Conservation (phyloP, 2,888 invertebrate species). For the Stenoptilia bipunctidactyla region DNA sequence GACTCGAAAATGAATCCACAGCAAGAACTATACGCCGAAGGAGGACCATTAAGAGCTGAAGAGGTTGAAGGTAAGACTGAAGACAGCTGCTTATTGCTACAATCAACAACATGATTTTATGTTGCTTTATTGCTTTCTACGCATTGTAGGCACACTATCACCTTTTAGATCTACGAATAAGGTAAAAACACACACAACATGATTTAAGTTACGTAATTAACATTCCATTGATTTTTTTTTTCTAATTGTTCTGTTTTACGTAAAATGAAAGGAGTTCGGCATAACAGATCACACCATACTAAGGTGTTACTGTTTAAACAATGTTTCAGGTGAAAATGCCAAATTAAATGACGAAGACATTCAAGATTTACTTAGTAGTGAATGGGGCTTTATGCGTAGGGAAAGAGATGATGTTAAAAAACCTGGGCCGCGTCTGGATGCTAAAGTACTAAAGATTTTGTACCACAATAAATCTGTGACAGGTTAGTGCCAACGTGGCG, state of each 20-base stretch:
- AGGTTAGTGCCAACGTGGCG: constrained; percentile 62
- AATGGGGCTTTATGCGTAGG: constrained; percentile 86
- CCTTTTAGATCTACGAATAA: background rate
- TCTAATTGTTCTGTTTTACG: constrained; percentile 28
- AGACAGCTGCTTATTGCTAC: background rate
- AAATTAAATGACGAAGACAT: constrained; percentile 65
- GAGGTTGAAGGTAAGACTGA: constrained; percentile 44
- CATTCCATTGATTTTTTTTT: constrained; percentile 22
- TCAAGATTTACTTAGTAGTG: constrained; percentile 73
- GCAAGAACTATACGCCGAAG: constrained; percentile 50
- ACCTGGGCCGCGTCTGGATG: constrained; percentile 88
- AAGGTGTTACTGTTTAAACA: constrained; percentile 46
- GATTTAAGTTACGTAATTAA: constrained; percentile 27
- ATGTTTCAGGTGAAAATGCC: constrained; percentile 69
- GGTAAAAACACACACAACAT: constrained; percentile 25
- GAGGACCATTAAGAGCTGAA: constrained; percentile 49
- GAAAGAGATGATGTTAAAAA: constrained; percentile 95
- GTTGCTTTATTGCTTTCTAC: constrained; percentile 49
- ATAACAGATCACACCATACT: constrained; percentile 27
- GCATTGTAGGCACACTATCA: constrained; percentile 37
- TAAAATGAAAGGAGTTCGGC: constrained; percentile 25
- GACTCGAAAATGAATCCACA: constrained; percentile 40
- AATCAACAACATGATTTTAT: constrained; percentile 28
- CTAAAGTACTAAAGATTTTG: constrained; percentile 71
- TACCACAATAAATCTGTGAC: constrained; percentile 64